These are phyloP conservation scores for mouse (Mus musculus) DNA, from an alignment of 2,113 vertebrate species.

Conservation along the genomic window DNA sequence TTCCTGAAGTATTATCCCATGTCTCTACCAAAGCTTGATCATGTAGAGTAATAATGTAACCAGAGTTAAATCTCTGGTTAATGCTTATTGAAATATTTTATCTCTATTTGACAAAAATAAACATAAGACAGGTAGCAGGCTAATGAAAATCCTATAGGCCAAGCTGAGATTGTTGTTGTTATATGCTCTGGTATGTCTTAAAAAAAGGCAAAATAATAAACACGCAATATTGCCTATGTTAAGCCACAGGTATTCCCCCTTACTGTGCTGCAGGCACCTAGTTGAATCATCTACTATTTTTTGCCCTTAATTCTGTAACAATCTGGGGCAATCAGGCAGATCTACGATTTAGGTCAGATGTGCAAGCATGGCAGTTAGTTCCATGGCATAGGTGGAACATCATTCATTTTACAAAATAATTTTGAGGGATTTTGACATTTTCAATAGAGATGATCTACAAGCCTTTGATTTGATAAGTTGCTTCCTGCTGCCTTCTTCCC, in stretches of 20 bases:
- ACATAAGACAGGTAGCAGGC: neutral
- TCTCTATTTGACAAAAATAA: neutral
- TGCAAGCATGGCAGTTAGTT: slow-evolving; percentile 45
- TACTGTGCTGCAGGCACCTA: neutral
- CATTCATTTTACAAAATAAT: slow-evolving; percentile 66
- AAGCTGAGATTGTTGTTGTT: neutral
- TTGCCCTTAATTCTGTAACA: slow-evolving; percentile 39
- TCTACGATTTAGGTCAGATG: slow-evolving; percentile 47
- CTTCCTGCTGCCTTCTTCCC: slow-evolving; percentile 78
- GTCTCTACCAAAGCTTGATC: neutral
- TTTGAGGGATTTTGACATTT: slow-evolving; percentile 70
- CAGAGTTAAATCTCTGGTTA: neutral
- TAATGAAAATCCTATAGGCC: neutral
- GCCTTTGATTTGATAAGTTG: slow-evolving; percentile 74
- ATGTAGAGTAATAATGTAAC: neutral
- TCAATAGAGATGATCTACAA: slow-evolving; percentile 66
- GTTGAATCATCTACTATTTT: slow-evolving; percentile 31
- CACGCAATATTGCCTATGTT: neutral
- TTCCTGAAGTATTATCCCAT: neutral
- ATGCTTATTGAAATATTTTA: slow-evolving; percentile 9
- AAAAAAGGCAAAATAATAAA: slow-evolving; percentile 10
- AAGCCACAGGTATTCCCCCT: neutral
- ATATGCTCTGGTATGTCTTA: neutral
- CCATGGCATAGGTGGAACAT: neutral
- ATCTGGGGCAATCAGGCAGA: slow-evolving; percentile 55